These are phyloP conservation scores for Andrena dorsata DNA, from an alignment of 2,888 invertebrate species.

Conservation along the genomic window DNA sequence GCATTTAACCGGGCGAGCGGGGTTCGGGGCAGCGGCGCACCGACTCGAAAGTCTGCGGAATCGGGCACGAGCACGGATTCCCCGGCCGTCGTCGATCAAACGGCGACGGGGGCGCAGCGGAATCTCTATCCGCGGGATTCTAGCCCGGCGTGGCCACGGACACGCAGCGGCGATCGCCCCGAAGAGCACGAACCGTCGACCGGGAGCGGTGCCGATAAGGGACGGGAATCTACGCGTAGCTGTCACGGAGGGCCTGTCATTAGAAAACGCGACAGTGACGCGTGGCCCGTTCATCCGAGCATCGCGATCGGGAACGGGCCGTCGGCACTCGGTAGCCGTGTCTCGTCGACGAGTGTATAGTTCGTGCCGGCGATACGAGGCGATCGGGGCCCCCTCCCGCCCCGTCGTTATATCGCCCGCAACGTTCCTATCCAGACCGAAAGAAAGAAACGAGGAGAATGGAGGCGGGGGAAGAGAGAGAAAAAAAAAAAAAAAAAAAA, in stretches of 20 bases:
- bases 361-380: conserved; percentile 4
- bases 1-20: conserved; percentile 59
- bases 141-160: background rate
- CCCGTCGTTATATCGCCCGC: background rate
- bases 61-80: conserved; percentile 53
- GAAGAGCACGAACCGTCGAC: background rate
- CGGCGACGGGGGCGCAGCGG: conserved; percentile 24
- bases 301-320: background rate
- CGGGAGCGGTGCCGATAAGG: background rate
- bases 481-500: too few species aligned
- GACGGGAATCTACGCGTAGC: conserved; percentile 11
- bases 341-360: conserved; percentile 24
- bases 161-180: conserved; percentile 8
- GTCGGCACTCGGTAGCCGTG: background rate
- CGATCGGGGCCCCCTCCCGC: background rate
- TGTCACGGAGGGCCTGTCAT: background rate
- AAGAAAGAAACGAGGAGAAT: background rate
- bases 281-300: conserved; percentile 2
- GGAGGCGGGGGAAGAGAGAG: background rate
- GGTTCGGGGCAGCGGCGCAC: conserved; percentile 37
- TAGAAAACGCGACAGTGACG: background rate
- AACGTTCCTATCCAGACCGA: background rate
- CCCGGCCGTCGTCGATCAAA: conserved; percentile 39
- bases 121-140: background rate
- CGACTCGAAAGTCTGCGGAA: conserved; percentile 61